Percentiles rank a stretch among this genome's conserved stretches.
Evolutionary conservation across 2,888 invertebrate species (phyloP).

Genomic region (Rhingia rostrata): DNA sequence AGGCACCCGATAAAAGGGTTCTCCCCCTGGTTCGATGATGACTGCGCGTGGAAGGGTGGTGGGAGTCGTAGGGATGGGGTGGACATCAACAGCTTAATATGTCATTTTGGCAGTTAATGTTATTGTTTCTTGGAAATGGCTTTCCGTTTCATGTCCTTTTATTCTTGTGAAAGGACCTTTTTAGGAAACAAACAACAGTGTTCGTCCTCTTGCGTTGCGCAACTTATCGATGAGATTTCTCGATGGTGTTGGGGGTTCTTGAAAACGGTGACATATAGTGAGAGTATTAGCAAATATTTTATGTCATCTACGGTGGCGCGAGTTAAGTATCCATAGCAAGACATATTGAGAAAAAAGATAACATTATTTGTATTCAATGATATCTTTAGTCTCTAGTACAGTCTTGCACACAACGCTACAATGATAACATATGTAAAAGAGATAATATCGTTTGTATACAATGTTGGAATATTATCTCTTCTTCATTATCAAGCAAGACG

Average conservation of each 20-base stretch:
- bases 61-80: not conserved
- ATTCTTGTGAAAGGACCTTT: constrained; percentile 4
- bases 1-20: constrained; percentile 49
- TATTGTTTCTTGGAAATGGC: constrained; percentile 36
- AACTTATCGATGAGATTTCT: constrained; percentile 32
- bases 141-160: not conserved
- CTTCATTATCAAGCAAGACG: too few relatives aligned
- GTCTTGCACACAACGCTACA: too few relatives aligned
- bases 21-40: not conserved
- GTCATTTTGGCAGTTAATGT: constrained; percentile 53
- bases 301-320: constrained; percentile 1
- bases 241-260: not conserved
- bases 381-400: too few relatives aligned
- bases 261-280: constrained; percentile 17
- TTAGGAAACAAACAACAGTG: constrained; percentile 27
- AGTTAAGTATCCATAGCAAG: too few relatives aligned
- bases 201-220: not conserved
- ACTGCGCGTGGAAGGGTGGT: not conserved
- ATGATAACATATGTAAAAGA: too few relatives aligned
- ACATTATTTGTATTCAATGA: too few relatives aligned
- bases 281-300: constrained; percentile 48
- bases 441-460: too few relatives aligned
- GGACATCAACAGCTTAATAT: constrained; percentile 48
- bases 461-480: too few relatives aligned
- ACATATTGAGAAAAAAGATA: too few relatives aligned